phyloP scores from a whole-genome alignment of 2,888 invertebrate genomes.

The Orthonychiurus folsomi region DNA sequence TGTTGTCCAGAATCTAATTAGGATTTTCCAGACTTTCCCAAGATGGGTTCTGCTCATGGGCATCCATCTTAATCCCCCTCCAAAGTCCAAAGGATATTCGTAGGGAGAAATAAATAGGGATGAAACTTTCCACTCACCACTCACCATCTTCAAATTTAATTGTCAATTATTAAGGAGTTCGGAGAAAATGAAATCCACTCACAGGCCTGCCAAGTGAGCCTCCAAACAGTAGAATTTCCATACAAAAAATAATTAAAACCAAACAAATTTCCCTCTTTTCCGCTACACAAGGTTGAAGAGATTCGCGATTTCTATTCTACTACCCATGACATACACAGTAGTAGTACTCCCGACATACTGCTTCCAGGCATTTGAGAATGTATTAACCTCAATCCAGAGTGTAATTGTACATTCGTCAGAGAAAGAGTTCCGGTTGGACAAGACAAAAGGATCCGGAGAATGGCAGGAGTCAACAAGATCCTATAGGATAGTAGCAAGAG shows the following conservation, averaged over 20 bases:
- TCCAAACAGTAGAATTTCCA: neutral
- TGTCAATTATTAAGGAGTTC: no score
- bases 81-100: neutral
- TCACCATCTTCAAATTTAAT: neutral
- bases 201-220: no score
- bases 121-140: neutral
- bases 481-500: neutral
- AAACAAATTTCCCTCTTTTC: no score
- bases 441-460: neutral
- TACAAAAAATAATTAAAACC: no score
- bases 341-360: no score
- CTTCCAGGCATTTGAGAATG: no score
- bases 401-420: neutral
- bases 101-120: neutral
- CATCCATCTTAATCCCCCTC: neutral
- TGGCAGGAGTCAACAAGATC: neutral
- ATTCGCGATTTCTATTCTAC: no score
- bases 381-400: neutral
- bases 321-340: no score
- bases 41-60: neutral
- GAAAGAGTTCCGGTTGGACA: no score
- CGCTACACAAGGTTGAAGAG: no score
- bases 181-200: neutral
- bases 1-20: neutral
- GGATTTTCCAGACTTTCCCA: neutral